These are phyloP conservation scores for Eudemis profundana DNA, from an alignment of 2,888 invertebrate species.

Conservation along the genomic window DNA sequence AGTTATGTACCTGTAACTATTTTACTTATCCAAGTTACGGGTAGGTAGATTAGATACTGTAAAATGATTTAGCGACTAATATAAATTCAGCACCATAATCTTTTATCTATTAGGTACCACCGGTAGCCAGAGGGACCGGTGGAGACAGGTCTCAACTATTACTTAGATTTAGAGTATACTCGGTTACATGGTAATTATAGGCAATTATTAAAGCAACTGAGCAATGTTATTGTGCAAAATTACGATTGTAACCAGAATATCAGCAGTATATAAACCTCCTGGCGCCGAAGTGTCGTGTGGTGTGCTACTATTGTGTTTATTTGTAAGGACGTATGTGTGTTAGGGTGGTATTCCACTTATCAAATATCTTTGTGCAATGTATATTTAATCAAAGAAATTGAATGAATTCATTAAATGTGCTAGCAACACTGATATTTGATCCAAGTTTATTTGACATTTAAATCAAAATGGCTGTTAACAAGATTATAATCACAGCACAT, in stretches of 20 bases:
- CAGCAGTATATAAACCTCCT: conserved; percentile 15
- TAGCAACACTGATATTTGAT: no score
- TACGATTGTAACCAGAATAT: conserved; percentile 18
- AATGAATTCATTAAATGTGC: no score
- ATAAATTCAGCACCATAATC: no score
- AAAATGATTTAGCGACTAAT: not conserved
- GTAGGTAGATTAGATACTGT: no score
- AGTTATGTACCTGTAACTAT: no score
- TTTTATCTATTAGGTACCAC: conserved; percentile 1
- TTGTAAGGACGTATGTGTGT: not conserved
- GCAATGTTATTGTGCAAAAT: conserved; percentile 22
- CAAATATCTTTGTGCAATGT: no score
- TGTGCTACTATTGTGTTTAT: not conserved
- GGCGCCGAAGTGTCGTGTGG: conserved; percentile 24
- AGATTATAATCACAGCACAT: no score
- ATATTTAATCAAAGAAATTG: no score
- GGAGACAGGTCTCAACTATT: conserved; percentile 9
- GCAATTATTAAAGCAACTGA: conserved; percentile 6
- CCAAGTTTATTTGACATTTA: no score
- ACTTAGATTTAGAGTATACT: conserved; percentile 10
- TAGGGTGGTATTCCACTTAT: no score
- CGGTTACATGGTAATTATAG: conserved; percentile 5
- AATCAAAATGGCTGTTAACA: no score
- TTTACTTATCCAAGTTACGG: no score
- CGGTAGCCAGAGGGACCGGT: not conserved